Percentiles rank a stretch among this genome's conserved stretches.
Conservation (phyloP, 53 echinoderm and acorn worm species). For the Echinometra lucunter region DNA sequence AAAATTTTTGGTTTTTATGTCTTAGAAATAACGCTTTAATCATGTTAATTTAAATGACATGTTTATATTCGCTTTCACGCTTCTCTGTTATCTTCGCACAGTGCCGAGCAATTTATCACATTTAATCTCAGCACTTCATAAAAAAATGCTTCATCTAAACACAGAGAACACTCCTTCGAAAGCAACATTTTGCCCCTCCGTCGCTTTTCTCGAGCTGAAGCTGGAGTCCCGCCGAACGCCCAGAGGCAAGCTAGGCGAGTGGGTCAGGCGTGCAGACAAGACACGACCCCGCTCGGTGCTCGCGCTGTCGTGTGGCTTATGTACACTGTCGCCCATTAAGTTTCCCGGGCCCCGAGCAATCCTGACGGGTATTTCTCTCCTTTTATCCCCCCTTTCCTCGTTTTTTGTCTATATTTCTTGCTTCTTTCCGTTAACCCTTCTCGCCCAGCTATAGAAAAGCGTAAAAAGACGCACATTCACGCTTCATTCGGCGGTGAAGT, state of each 20-base stretch:
- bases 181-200: constrained; percentile 11
- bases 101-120: constrained; percentile 11
- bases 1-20: not conserved
- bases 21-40: not conserved
- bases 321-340: not conserved
- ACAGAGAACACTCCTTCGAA: not conserved
- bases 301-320: not conserved
- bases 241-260: constrained; percentile 27
- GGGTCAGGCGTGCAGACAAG: constrained; percentile 22
- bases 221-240: not conserved
- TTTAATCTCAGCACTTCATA: constrained; percentile 1
- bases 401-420: not conserved
- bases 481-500: constrained; percentile 4
- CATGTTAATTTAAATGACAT: not conserved
- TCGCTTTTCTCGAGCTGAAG: not conserved
- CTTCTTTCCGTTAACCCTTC: not conserved
- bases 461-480: constrained; percentile 13
- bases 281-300: not conserved
- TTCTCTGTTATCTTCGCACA: not conserved
- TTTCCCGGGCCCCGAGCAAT: not conserved
- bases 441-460: not conserved
- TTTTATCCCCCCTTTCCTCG: not conserved
- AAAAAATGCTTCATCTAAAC: not conserved
- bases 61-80: not conserved
- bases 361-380: not conserved